phyloP scores from a whole-genome alignment of 2,888 invertebrate species.

The Pheosia gnoma region DNA sequence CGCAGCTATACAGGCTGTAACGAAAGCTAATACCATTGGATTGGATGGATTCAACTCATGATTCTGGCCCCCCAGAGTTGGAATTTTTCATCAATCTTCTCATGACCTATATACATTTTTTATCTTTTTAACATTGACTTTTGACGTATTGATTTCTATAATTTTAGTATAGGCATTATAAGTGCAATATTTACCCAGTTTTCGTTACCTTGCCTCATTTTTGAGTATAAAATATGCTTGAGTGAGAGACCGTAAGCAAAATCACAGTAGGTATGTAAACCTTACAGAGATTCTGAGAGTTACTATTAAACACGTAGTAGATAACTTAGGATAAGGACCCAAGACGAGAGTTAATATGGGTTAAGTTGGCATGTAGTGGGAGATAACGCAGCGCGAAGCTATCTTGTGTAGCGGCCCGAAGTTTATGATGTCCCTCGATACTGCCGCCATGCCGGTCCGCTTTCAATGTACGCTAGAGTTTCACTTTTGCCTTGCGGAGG shows the following conservation, averaged over 20 bases:
- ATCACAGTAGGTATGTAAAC: neutral
- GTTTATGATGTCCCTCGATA: constrained; percentile 2
- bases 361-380: constrained; percentile 1
- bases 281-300: neutral
- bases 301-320: neutral
- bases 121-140: too few species aligned
- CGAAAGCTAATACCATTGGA: too few species aligned
- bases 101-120: too few species aligned
- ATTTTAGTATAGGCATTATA: too few species aligned
- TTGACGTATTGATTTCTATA: too few species aligned
- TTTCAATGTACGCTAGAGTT: constrained; percentile 32
- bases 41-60: too few species aligned
- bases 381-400: constrained; percentile 4
- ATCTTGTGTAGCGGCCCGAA: constrained; percentile 1
- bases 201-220: too few species aligned
- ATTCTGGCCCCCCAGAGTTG: too few species aligned
- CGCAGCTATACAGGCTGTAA: too few species aligned
- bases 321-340: neutral
- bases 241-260: neutral
- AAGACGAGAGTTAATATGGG: constrained; percentile 5
- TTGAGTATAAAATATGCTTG: too few species aligned
- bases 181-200: too few species aligned
- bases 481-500: neutral
- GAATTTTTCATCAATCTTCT: too few species aligned
- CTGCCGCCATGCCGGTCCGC: constrained; percentile 22